Percentiles rank a stretch among this genome's conserved stretches.
These are phyloP conservation scores for Cosmia trapezina DNA, from an alignment of 2,888 invertebrate genomes.

Conservation along the genomic window DNA sequence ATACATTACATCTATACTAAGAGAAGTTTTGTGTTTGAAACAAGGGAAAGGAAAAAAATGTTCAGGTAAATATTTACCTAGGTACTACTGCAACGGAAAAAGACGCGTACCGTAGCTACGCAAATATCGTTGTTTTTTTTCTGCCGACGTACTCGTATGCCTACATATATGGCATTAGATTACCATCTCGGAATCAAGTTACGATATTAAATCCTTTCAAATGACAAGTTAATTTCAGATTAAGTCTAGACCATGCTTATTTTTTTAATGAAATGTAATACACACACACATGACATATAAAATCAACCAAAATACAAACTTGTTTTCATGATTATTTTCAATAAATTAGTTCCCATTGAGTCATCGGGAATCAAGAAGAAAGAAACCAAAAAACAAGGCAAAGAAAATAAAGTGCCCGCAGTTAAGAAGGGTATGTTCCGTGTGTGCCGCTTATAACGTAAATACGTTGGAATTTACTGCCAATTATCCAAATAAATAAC, in stretches of 20 bases:
- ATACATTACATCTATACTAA: slow-evolving; percentile 90
- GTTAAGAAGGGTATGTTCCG: slow-evolving; percentile 85
- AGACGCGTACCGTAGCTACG: neutral
- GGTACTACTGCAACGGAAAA: slow-evolving; percentile 7
- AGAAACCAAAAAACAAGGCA: slow-evolving; percentile 83
- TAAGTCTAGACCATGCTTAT: neutral
- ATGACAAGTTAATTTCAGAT: slow-evolving; percentile 20
- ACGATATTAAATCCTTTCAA: slow-evolving; percentile 13
- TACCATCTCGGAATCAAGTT: slow-evolving; percentile 17
- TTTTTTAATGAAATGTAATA: neutral
- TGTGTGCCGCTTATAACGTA: slow-evolving; percentile 70
- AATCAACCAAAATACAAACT: slow-evolving; percentile 6
- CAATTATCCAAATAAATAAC: slow-evolving; percentile 39
- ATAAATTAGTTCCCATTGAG: slow-evolving; percentile 79
- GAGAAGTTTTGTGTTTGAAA: slow-evolving; percentile 91
- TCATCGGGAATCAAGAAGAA: slow-evolving; percentile 81
- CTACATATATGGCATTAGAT: slow-evolving; percentile 18
- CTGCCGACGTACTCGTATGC: slow-evolving; percentile 8
- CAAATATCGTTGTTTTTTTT: neutral
- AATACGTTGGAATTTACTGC: slow-evolving; percentile 51
- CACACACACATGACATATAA: neutral
- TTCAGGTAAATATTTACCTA: slow-evolving; percentile 76
- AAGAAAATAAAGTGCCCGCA: slow-evolving; percentile 83
- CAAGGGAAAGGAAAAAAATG: slow-evolving; percentile 89
- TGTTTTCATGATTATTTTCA: slow-evolving; percentile 49